Evolutionary conservation across 2,113 vertebrate species (phyloP).

Genomic region (Gracilinanus agilis): DNA sequence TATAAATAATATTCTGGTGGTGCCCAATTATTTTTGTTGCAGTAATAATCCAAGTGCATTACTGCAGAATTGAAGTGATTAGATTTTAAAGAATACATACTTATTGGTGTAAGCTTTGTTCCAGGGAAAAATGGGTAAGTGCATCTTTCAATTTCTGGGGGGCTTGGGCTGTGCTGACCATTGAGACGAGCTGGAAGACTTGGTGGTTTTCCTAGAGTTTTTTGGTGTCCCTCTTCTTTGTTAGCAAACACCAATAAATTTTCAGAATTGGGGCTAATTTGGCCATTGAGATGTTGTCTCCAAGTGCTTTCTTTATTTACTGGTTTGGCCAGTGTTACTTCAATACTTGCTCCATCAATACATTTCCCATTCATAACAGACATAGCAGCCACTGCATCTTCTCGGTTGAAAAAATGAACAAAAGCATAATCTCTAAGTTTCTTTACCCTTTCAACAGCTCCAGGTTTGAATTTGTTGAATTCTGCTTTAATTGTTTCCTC

Average conservation of each 20-base stretch:
- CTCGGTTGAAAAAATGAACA: slow-evolving; percentile 93
- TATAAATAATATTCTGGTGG: slow-evolving; percentile 94
- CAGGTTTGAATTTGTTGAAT: slow-evolving; percentile 93
- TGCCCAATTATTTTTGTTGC: slow-evolving; percentile 92
- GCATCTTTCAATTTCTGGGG: slow-evolving; percentile 84
- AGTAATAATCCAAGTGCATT: slow-evolving; percentile 94
- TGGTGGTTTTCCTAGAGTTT: slow-evolving; percentile 78
- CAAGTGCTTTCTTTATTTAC: slow-evolving; percentile 87
- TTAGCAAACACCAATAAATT: slow-evolving; percentile 81
- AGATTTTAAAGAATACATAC: slow-evolving; percentile 90
- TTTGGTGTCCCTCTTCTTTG: slow-evolving; percentile 84
- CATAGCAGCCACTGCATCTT: slow-evolving; percentile 92
- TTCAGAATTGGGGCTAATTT: slow-evolving; percentile 84
- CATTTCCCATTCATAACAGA: slow-evolving; percentile 90
- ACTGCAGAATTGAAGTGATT: slow-evolving; percentile 92
- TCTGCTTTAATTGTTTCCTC: slow-evolving; percentile 93
- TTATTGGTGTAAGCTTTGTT: slow-evolving; percentile 89
- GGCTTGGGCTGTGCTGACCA: slow-evolving; percentile 83
- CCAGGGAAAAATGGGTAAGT: slow-evolving; percentile 90
- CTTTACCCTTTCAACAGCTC: slow-evolving; percentile 94
- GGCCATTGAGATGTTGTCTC: slow-evolving; percentile 85
- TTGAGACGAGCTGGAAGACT: slow-evolving; percentile 83
- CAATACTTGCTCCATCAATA: slow-evolving; percentile 93
- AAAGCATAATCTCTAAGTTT: slow-evolving; percentile 97
- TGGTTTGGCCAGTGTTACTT: slow-evolving; percentile 95